These are phyloP conservation scores for Cairina moschata DNA, from an alignment of 2,113 vertebrate genomes.

Conservation along the genomic window DNA sequence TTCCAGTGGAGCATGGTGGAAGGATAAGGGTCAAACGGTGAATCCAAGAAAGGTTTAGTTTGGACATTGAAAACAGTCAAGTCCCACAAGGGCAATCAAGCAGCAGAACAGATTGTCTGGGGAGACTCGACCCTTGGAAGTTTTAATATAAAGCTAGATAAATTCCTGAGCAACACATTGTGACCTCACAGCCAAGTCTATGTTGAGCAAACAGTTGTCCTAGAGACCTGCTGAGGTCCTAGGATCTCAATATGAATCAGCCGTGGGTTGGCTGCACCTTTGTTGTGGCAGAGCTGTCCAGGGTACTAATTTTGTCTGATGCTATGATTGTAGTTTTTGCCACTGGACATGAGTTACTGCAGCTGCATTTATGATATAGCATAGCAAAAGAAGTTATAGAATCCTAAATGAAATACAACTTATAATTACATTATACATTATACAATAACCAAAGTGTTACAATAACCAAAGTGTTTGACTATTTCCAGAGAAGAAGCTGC, in stretches of 20 bases:
- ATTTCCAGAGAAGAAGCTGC: background rate
- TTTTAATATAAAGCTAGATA: background rate
- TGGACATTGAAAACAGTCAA: background rate
- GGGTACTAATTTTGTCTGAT: background rate
- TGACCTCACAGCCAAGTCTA: background rate
- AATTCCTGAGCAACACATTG: background rate
- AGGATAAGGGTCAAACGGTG: background rate
- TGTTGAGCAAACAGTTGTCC: background rate
- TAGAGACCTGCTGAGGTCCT: background rate
- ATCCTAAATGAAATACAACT: background rate
- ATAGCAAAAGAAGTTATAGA: background rate
- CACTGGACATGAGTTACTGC: background rate
- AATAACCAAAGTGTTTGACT: background rate
- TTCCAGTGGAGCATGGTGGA: background rate
- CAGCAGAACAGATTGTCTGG: background rate
- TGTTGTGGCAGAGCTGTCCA: background rate
- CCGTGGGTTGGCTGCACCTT: rapidly evolving
- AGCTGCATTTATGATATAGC: background rate
- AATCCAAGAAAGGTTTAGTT: background rate
- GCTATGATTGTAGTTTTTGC: background rate
- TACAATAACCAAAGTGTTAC: background rate
- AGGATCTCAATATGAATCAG: background rate
- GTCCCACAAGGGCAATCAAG: background rate
- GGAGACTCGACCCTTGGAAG: background rate
- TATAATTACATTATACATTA: background rate